phyloP scores from a whole-genome alignment of 1,140 invertebrate species.

The Lethrus apterus region DNA sequence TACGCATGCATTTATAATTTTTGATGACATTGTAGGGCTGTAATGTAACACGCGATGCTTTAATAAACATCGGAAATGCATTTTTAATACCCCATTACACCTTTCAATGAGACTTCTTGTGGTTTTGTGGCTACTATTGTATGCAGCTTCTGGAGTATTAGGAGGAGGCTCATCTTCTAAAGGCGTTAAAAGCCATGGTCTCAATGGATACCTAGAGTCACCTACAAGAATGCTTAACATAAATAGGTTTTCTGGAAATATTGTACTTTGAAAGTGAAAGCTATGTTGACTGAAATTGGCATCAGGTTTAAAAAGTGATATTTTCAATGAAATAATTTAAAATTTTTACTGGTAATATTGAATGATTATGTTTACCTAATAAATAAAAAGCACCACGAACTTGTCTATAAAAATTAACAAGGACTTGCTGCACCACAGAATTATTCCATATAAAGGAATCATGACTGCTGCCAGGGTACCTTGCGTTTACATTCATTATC shows the following conservation, averaged over 20 bases:
- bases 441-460: slow-evolving; percentile 31
- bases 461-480: slow-evolving; percentile 28
- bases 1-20: slow-evolving; percentile 30
- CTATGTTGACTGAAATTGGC: too few species aligned
- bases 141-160: slow-evolving; percentile 26
- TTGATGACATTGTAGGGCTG: slow-evolving; percentile 15
- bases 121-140: slow-evolving; percentile 26
- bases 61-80: slow-evolving; percentile 26
- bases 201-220: slow-evolving; percentile 37
- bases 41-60: slow-evolving; percentile 27
- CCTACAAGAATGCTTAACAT: slow-evolving; percentile 24
- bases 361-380: slow-evolving; percentile 23
- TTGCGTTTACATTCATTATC: slow-evolving; percentile 29
- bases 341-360: too few species aligned
- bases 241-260: too few species aligned
- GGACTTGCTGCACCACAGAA: slow-evolving; percentile 14
- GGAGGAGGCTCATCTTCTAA: slow-evolving; percentile 22
- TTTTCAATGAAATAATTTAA: too few species aligned
- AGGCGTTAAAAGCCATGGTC: slow-evolving; percentile 39
- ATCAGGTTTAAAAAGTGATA: too few species aligned
- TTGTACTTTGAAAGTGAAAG: too few species aligned
- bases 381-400: slow-evolving; percentile 17
- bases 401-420: slow-evolving; percentile 9
- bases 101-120: slow-evolving; percentile 35
- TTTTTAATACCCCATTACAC: slow-evolving; percentile 37